Evolutionary conservation across 2,797 vertebrate genomes (phyloP).

Genomic region (Sorex maritimensis): DNA sequence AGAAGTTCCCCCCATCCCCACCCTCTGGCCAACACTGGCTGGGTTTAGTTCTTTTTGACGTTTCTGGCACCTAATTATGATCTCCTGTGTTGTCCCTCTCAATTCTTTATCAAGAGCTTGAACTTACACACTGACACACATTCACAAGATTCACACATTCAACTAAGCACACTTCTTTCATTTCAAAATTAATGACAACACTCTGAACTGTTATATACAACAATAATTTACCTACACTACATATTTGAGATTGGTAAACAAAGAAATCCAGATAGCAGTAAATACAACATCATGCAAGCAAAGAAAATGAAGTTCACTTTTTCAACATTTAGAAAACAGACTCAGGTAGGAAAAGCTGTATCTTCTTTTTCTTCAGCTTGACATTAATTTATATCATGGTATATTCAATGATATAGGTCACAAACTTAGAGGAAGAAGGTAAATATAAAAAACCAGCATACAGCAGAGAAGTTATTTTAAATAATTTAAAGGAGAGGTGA

Average conservation of each 20-base stretch:
- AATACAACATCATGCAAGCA: background rate
- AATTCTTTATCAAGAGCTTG: slow-evolving; percentile 41
- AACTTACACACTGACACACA: slow-evolving; percentile 34
- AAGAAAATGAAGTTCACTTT: background rate
- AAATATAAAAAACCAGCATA: background rate
- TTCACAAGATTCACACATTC: slow-evolving; percentile 31
- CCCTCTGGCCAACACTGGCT: no score
- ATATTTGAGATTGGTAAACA: slow-evolving; percentile 44
- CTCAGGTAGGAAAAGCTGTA: background rate
- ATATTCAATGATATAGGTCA: background rate
- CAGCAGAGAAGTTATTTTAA: slow-evolving; percentile 24
- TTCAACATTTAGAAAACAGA: slow-evolving; percentile 37
- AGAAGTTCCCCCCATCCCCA: no score
- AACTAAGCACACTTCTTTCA: slow-evolving; percentile 45
- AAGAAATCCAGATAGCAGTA: slow-evolving; percentile 40
- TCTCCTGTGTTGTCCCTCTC: background rate
- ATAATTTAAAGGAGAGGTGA: background rate
- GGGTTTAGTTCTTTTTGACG: no score
- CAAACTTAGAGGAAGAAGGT: background rate
- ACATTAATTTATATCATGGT: slow-evolving; percentile 6
- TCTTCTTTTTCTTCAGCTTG: slow-evolving; percentile 24
- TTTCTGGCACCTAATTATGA: slow-evolving; percentile 40
- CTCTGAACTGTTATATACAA: slow-evolving; percentile 19
- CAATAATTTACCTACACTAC: background rate
- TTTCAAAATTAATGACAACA: slow-evolving; percentile 10